Evolutionary conservation across 2,113 vertebrate genomes (phyloP).

Genomic region (Circaetus cinerascens): DNA sequence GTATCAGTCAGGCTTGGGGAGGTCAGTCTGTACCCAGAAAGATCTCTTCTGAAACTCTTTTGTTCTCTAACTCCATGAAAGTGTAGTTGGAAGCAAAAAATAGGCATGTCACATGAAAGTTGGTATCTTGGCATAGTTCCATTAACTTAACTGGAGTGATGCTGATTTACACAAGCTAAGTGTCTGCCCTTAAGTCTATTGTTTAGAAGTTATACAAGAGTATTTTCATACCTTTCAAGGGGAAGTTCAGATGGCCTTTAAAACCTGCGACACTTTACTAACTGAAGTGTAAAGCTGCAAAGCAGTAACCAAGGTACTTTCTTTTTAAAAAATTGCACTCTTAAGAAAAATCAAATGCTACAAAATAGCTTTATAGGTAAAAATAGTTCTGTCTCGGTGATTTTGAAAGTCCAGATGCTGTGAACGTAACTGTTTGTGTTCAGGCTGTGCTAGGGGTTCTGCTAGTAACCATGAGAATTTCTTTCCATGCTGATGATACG

Average conservation of each 20-base stretch:
- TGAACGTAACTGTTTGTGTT: not conserved
- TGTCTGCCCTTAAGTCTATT: not conserved
- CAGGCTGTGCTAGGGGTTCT: not conserved
- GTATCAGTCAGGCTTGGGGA: not conserved
- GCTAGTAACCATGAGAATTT: not conserved
- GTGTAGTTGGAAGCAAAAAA: conserved; percentile 9
- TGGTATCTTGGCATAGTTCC: not conserved
- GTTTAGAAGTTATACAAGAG: conserved; percentile 6
- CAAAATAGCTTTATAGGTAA: not conserved
- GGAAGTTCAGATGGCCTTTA: not conserved
- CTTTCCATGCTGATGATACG: not conserved
- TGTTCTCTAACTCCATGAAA: not conserved
- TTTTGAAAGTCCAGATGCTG: not conserved
- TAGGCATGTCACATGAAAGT: not conserved
- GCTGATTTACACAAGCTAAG: not conserved
- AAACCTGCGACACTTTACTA: not conserved
- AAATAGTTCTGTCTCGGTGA: not conserved
- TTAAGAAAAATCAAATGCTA: not conserved
- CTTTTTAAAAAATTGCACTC: not conserved
- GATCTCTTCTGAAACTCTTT: not conserved
- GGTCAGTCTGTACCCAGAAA: not conserved
- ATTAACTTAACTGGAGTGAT: not conserved
- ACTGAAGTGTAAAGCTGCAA: conserved; percentile 7
- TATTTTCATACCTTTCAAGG: conserved; percentile 36
- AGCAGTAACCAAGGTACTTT: not conserved